phyloP scores from a whole-genome alignment of 2,797 vertebrate species.

The Onychomys leucogaster region DNA sequence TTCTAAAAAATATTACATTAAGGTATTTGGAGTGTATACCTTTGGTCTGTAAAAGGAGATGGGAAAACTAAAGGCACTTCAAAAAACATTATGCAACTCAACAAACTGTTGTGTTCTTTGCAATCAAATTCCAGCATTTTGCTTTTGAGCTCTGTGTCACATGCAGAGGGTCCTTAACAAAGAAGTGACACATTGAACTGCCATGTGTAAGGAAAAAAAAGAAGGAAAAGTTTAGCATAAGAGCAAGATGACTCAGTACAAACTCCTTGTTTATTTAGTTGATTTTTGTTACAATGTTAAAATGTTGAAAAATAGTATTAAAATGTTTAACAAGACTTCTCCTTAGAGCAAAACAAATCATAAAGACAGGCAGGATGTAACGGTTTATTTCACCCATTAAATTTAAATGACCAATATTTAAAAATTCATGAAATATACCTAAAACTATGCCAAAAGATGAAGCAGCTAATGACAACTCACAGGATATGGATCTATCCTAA shows the following conservation, averaged over 20 bases:
- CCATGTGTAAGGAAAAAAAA: not conserved
- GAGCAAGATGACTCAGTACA: not conserved
- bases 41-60: slow-evolving; percentile 1
- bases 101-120: not conserved
- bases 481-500: not conserved
- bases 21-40: slow-evolving; percentile 6
- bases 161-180: not conserved
- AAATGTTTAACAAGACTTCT: not conserved
- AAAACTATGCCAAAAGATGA: not conserved
- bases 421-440: slow-evolving; percentile 21
- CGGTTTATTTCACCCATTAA: slow-evolving; percentile 35
- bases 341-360: slow-evolving; percentile 11
- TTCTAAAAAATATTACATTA: not conserved
- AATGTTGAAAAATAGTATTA: slow-evolving; percentile 14
- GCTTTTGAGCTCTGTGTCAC: slow-evolving; percentile 41
- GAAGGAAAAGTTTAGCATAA: slow-evolving; percentile 8
- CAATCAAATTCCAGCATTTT: not conserved
- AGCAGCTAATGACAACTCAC: not conserved
- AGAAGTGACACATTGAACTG: not conserved
- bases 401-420: slow-evolving; percentile 35
- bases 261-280: not conserved
- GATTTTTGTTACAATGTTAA: slow-evolving; percentile 28
- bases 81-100: slow-evolving; percentile 20
- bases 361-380: not conserved
- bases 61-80: not conserved